phyloP scores from a whole-genome alignment of 2,113 vertebrate genomes.

The Pelvicachromis taeniatus region DNA sequence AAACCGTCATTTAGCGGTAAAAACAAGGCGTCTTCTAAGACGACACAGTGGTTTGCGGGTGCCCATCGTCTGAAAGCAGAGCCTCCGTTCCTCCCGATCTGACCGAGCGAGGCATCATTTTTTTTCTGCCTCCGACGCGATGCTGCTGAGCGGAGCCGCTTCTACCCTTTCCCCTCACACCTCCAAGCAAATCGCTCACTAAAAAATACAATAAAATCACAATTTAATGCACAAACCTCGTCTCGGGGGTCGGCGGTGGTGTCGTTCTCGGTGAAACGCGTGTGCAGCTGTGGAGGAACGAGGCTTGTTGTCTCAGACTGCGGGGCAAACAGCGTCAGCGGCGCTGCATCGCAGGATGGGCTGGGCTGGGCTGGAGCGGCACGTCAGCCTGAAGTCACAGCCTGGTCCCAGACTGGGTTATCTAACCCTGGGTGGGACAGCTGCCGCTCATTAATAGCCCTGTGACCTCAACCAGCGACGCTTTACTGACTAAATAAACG shows the following conservation, averaged over 20 bases:
- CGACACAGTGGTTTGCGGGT: background rate
- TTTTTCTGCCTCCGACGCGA: slow-evolving; percentile 13
- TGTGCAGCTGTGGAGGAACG: background rate
- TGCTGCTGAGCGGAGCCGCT: background rate
- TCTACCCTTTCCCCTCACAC: background rate
- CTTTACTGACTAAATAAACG: too few relatives aligned
- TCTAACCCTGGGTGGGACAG: slow-evolving; percentile 24
- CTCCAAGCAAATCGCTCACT: background rate
- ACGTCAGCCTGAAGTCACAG: slow-evolving; percentile 59
- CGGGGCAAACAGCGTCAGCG: background rate
- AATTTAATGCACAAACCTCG: background rate
- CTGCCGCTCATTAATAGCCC: background rate
- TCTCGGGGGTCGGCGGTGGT: background rate
- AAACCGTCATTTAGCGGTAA: background rate
- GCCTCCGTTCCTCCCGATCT: background rate
- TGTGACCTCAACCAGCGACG: background rate
- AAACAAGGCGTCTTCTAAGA: accelerated
- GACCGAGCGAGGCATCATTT: background rate
- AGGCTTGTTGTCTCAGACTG: slow-evolving; percentile 9
- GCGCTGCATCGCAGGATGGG: slow-evolving; percentile 27
- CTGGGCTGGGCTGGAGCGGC: slow-evolving; percentile 21
- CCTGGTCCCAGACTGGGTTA: slow-evolving; percentile 26
- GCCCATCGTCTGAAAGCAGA: background rate
- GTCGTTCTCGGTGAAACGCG: background rate
- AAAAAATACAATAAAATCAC: background rate